phyloP scores from a whole-genome alignment of 2,888 invertebrate species.

The Leptura quadrifasciata region DNA sequence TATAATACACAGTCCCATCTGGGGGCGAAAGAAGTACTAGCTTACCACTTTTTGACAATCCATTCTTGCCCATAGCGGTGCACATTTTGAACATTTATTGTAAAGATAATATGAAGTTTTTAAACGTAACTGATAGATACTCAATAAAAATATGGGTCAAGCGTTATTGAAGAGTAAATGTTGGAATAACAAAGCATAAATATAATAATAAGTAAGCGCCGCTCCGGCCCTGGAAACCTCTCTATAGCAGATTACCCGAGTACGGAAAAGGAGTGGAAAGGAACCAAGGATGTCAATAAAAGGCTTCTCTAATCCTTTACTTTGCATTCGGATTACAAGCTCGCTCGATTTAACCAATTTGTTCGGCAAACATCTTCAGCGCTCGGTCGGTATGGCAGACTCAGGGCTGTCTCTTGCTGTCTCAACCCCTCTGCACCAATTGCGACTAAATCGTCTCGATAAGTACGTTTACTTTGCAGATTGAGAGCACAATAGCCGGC shows the following conservation, averaged over 20 bases:
- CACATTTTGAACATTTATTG: too few relatives aligned
- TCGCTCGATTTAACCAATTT: slow-evolving; percentile 72
- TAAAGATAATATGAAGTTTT: too few relatives aligned
- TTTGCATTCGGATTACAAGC: slow-evolving; percentile 70
- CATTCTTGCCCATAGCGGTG: too few relatives aligned
- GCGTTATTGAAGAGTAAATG: background rate
- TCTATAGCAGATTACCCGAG: slow-evolving; percentile 46
- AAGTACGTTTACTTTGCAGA: slow-evolving; percentile 63
- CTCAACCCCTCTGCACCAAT: slow-evolving; percentile 38
- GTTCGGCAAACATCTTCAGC: slow-evolving; percentile 69
- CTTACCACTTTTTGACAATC: too few relatives aligned
- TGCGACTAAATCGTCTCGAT: slow-evolving; percentile 57
- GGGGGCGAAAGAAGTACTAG: too few relatives aligned
- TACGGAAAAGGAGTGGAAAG: slow-evolving; percentile 48
- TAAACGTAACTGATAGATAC: too few relatives aligned
- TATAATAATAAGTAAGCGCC: background rate
- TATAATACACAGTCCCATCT: too few relatives aligned
- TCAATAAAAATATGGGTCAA: too few relatives aligned
- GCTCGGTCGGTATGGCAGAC: slow-evolving; percentile 44
- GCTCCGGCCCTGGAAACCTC: slow-evolving; percentile 33
- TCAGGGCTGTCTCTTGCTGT: slow-evolving; percentile 35
- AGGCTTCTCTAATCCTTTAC: slow-evolving; percentile 70
- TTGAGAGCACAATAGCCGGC: slow-evolving; percentile 58
- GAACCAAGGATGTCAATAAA: slow-evolving; percentile 65
- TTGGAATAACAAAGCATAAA: background rate